Evolutionary conservation across 2,797 vertebrate genomes (phyloP), one percentile per base, ranked within the genome.

Genomic region (Brotula barbata): DNA sequence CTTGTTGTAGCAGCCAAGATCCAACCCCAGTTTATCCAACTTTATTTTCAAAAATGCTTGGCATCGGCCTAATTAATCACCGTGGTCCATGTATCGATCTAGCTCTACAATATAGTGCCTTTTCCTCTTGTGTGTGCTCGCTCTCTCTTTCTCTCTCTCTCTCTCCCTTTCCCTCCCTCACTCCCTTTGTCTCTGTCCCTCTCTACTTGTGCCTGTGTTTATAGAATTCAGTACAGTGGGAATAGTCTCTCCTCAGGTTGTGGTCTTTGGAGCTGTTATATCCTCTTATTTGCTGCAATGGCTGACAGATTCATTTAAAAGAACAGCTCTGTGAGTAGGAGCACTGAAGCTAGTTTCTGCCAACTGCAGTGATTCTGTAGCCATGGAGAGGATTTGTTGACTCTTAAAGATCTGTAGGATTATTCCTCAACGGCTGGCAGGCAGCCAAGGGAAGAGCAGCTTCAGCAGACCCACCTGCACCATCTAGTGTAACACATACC

Each of bases 361-460:
- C 17, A 66, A 34, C n/a, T 39, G 65, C 58, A 39, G 66, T 45
- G 7, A 1, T 17, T 60, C 45, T 57, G 14, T 61, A 23, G 42
- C 23, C 15, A 19, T 19, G 17, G 40, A 51, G 45, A 59, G 7
- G 44, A 68, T 69, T 47, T 31, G 61, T 39, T 58, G 22, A 58
- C 50, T 71, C 45, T 14, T 23, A 48, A 23, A 57, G 47, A 68
- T 72, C 54, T 67, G 40, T 54, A 63, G 31, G 60, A 56, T 58
- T 60, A 61, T 22, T 57, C 28, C 21, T 59, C 39, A 46, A 44
- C 51, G 37, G 20, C 20, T 65, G 46, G 52, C 60, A 64, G 55
- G 28, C 43, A 33, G 60, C 64, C 58, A 60, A 33, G 19, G 43
- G 6, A 41, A 33, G 53, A 45, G 47, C 37, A 49, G 28, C 34